phyloP scores from a whole-genome alignment of 2,888 invertebrate genomes.

The Agrotis ipsilon region DNA sequence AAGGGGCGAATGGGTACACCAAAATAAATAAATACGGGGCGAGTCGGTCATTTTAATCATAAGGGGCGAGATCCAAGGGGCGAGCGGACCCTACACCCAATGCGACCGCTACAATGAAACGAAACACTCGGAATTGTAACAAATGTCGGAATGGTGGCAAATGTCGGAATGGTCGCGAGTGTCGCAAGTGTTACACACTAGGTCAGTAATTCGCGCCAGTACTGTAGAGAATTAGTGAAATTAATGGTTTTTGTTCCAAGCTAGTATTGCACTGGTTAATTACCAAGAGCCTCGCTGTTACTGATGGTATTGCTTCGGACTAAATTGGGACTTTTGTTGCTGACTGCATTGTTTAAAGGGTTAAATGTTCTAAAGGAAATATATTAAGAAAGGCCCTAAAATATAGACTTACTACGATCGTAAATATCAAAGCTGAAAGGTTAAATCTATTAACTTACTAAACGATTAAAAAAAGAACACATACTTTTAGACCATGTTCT shows the following conservation, averaged over 20 bases:
- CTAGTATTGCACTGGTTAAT: slow-evolving; percentile 60
- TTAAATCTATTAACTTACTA: too few species aligned
- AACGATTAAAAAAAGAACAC: too few species aligned
- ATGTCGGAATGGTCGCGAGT: slow-evolving; percentile 6
- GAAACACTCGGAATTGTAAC: slow-evolving; percentile 12
- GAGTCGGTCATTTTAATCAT: too few species aligned
- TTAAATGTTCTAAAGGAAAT: not conserved
- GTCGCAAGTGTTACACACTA: slow-evolving; percentile 29
- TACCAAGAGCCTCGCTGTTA: slow-evolving; percentile 50
- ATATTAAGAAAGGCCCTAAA: not conserved
- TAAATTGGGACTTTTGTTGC: slow-evolving; percentile 16
- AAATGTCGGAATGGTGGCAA: slow-evolving; percentile 8
- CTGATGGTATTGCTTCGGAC: slow-evolving; percentile 21
- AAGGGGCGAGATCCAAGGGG: too few species aligned
- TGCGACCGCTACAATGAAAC: slow-evolving; percentile 4
- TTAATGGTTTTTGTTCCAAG: slow-evolving; percentile 65
- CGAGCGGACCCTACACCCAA: too few species aligned
- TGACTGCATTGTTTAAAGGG: not conserved
- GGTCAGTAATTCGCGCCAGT: slow-evolving; percentile 39
- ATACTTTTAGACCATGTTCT: too few species aligned
- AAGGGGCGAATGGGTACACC: too few species aligned
- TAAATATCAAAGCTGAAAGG: too few species aligned
- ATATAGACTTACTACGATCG: not conserved
- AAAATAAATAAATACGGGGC: too few species aligned
- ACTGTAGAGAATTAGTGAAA: slow-evolving; percentile 62